A percentile compares a stretch with the other conserved stretches of the same genome.
These are phyloP conservation scores for Apistogramma diplotaenia DNA, from an alignment of 2,113 vertebrate genomes.

Conservation along the genomic window DNA sequence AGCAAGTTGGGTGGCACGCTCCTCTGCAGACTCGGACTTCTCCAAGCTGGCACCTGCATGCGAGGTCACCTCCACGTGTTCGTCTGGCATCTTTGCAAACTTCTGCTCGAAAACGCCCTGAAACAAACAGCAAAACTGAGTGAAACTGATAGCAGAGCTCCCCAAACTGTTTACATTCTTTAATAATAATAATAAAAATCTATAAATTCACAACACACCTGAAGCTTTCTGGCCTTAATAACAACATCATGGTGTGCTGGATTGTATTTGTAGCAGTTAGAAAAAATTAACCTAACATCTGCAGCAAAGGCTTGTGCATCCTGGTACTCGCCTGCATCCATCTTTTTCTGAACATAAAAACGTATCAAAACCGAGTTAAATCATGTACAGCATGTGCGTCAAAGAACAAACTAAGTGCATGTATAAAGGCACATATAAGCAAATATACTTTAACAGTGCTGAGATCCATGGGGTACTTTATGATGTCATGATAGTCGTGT, in stretches of 20 bases:
- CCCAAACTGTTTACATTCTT: neutral
- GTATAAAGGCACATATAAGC: neutral
- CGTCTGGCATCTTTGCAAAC: constrained; percentile 94
- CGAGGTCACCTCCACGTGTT: constrained; percentile 71
- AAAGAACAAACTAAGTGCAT: neutral
- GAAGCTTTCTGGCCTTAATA: constrained; percentile 88
- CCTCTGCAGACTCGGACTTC: constrained; percentile 84
- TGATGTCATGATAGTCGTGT: constrained; percentile 95
- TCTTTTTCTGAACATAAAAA: constrained; percentile 84
- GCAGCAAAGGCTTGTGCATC: constrained; percentile 90
- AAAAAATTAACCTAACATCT: constrained; percentile 96
- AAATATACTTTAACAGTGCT: constrained; percentile 88
- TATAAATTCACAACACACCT: constrained; percentile 76
- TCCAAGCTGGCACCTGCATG: constrained; percentile 65
- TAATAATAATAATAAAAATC: neutral
- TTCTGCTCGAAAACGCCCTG: constrained; percentile 95
- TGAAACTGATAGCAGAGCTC: neutral
- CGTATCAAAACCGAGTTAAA: neutral
- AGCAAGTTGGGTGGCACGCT: constrained; percentile 80
- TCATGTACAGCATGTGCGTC: too few relatives aligned
- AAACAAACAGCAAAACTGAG: neutral
- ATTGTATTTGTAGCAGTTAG: constrained; percentile 99
- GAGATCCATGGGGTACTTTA: constrained; percentile 98
- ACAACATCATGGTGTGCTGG: constrained; percentile 91
- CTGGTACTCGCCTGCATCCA: constrained; percentile 88